Evolutionary conservation across 2,797 vertebrate species (phyloP), one percentile per base, ranked within the genome.

Genomic region (Megalops cyprinoides): DNA sequence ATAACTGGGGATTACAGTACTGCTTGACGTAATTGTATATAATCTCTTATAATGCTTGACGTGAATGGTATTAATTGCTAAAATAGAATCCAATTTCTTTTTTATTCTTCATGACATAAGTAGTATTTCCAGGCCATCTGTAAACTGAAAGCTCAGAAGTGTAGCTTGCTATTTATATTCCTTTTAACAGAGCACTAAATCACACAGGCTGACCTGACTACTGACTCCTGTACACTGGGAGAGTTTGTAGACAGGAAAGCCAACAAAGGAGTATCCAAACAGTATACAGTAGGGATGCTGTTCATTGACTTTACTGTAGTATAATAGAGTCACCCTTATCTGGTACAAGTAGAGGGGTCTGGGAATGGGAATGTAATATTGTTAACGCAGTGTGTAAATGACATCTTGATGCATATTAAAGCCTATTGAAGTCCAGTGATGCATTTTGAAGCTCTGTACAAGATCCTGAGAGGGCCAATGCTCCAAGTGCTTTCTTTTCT

Each of bases 1-100:
- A 31, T 78, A 83, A 76, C 74, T 71, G 71, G 65, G 79, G 85
- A 87, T 87, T 85, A 84, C 74, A 18, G 48, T 20, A 56, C 62
- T 37, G 37, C 82, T 65, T 79, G 82, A 86, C 78, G 69, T 80
- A 42, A 79, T 77, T 71, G 42, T 77, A 44, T 75, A 20, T 83
- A 84, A 85, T 85, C 83, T 85, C 53, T 79, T 74, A 23, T 79
- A 79, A 79, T 73, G 73, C 80, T 46, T 77, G 78, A 79, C 37
- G 48, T 79, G 39, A 71, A 73, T 18, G 34, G 31, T 65, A 73
- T 62, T 79, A 67, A 75, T 74, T 67, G 55, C 62, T 69, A 83
- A 80, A 80, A 83, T 56, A 23, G 28, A 77, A 79, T 51, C 62
- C 73, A 7, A 55, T 51, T 78, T 23, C 14, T 4, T 62, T 75